A percentile compares a stretch with the other conserved stretches of the same genome.
Conservation (phyloP, 2,797 vertebrate species). For the Pyrocephalus nanus region DNA sequence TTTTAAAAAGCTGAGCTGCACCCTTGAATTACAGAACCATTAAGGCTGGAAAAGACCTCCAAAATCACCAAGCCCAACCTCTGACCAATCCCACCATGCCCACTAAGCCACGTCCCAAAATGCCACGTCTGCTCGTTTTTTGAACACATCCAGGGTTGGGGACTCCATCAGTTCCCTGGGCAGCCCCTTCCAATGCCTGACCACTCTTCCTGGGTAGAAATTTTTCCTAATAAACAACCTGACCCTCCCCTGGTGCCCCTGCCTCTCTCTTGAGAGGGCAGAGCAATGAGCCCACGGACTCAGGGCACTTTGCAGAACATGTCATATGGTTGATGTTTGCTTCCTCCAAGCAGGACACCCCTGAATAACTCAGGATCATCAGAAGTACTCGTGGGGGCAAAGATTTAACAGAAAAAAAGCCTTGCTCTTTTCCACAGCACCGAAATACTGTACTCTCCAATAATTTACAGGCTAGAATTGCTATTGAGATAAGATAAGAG, state of each 20-base stretch:
- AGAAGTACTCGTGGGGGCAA: background rate
- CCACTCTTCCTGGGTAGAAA: background rate
- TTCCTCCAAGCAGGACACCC: background rate
- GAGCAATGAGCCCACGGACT: accelerated
- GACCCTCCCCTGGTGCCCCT: background rate
- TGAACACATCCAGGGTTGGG: background rate
- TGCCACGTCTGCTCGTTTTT: accelerated
- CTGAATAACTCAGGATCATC: background rate
- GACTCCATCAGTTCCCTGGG: background rate
- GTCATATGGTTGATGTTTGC: accelerated
- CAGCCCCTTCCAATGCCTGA: background rate
- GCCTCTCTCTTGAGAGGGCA: background rate
- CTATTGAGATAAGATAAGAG: conserved; percentile 73
- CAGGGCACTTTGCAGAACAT: background rate
- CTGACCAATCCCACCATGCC: background rate
- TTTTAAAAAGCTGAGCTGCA: background rate
- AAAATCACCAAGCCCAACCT: background rate
- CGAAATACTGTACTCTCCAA: conserved; percentile 49
- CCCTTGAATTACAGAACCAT: background rate
- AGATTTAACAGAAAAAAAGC: background rate
- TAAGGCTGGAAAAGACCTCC: background rate
- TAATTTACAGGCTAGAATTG: conserved; percentile 70
- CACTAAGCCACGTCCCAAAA: accelerated
- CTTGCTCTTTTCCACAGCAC: conserved; percentile 28
- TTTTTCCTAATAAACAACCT: background rate